A percentile compares a stretch with the other conserved stretches of the same genome.
Evolutionary conservation across 2,888 invertebrate genomes (phyloP).

Genomic region (Drosophila suboccidentalis): DNA sequence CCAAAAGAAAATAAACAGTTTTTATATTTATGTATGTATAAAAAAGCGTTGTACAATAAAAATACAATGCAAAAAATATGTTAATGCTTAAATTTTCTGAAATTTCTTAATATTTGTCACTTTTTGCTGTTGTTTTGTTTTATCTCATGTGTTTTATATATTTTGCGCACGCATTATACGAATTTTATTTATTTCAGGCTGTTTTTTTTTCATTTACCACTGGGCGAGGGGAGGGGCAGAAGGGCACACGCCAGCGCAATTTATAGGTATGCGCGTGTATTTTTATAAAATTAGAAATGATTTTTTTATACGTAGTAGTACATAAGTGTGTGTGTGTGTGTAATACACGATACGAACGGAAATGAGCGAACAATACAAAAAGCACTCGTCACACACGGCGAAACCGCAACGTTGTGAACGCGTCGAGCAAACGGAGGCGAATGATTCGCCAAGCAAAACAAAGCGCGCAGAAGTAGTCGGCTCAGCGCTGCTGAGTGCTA

Average conservation of each 20-base stretch:
- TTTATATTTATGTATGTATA: conserved; percentile 16
- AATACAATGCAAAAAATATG: conserved; percentile 19
- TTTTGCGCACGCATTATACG: conserved; percentile 45
- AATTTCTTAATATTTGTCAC: conserved; percentile 22
- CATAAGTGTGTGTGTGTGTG: conserved; percentile 10
- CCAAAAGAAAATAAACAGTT: conserved; percentile 63
- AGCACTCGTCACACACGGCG: conserved; percentile 38
- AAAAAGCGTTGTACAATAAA: conserved; percentile 42
- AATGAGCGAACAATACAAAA: conserved; percentile 35
- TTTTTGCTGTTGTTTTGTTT: conserved; percentile 19
- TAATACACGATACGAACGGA: conserved; percentile 55
- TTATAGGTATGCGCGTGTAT: conserved; percentile 45
- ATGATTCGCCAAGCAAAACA: conserved; percentile 51
- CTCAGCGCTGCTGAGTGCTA: conserved; percentile 28
- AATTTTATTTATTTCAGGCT: conserved; percentile 39
- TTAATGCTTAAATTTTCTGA: neutral
- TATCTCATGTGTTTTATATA: too few species aligned
- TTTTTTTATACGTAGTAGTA: conserved; percentile 36
- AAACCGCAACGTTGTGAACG: conserved; percentile 71
- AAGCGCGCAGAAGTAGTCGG: conserved; percentile 67
- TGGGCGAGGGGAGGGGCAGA: conserved; percentile 9
- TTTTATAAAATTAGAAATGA: conserved; percentile 78
- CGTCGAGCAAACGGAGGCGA: conserved; percentile 62
- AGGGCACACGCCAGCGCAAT: conserved; percentile 31
- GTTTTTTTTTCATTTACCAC: conserved; percentile 17